phyloP scores from a whole-genome alignment of 2,797 vertebrate genomes.

The Channallabes apus region DNA sequence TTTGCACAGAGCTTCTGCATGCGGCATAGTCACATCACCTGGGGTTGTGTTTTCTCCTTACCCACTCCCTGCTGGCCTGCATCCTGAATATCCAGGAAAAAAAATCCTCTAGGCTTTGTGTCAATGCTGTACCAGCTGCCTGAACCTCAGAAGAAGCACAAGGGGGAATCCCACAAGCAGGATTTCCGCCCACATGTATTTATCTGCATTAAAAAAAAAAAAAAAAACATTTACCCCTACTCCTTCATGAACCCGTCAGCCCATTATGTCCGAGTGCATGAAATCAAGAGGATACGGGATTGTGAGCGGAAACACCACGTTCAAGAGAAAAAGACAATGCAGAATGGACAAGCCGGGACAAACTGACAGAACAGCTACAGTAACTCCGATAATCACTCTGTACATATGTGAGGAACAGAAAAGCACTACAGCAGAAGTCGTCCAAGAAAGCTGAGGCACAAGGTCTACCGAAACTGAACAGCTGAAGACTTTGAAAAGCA shows the following conservation, averaged over 20 bases:
- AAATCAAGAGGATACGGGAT: neutral
- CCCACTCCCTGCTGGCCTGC: slow-evolving; percentile 56
- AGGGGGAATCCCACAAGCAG: neutral
- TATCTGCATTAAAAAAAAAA: neutral
- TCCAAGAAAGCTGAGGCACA: neutral
- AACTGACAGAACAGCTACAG: neutral
- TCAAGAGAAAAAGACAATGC: neutral
- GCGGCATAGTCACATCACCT: slow-evolving; percentile 59
- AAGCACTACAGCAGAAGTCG: neutral
- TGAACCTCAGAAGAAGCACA: too few relatives aligned
- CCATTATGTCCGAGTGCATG: neutral
- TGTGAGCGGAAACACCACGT: neutral
- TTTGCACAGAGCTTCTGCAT: slow-evolving; percentile 60
- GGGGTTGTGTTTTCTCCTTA: slow-evolving; percentile 69
- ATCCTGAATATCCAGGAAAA: slow-evolving; percentile 69
- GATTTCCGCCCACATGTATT: neutral
- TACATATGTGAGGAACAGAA: neutral
- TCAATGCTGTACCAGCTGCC: neutral
- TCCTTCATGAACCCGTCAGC: neutral
- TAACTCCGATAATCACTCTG: neutral
- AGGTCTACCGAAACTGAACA: neutral
- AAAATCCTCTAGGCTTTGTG: neutral
- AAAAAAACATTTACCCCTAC: neutral
- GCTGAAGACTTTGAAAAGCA: neutral
- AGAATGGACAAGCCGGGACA: neutral